Base-by-base conservation (phyloP, 1,140 invertebrate species). In the Mya arenaria region DNA sequence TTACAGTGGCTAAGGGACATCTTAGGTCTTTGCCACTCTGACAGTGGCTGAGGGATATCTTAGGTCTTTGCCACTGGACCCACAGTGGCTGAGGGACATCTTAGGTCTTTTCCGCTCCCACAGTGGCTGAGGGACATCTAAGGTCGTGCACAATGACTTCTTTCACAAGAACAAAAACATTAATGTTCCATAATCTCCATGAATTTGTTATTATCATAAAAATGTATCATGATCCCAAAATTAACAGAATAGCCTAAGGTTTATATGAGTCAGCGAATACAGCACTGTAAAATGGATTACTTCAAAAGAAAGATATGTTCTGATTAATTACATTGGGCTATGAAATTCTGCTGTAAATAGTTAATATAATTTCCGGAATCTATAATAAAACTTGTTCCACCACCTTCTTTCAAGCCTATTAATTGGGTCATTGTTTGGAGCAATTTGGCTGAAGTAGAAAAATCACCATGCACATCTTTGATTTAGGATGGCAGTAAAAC, bases 161-260 rank as follows among this genome's bases (percentile, higher is more conserved):
- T 72, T 72, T 72, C 44, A 55, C 25, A 32, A 58, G 36, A 56
- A 72, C 34, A 23, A 72, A 72, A 72, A 32, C 48, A 72, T 72
- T 72, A 17, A 23, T 39, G n/a, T 25, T 56, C 48, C 65, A 72
- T 72, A 44, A 28, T 28, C 19, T 4, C 48, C 69, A 72, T 44
- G 30, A 69, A 71, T 55, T 15, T 34, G 69, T 72, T 55, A 56
- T 58, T 72, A 72, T 72, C 69, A 72, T 72, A n/a, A 56, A 56
- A 52, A 56, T 56, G 36, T 34, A 71, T 56, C 48, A 72, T 55
- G 44, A 23, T 72, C n/a, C 34, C 30, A 15, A 56, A 55, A 72
- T 72, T 72, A 72, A 48, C 41, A 17, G n/a, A n/a, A 36, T 72
- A n/a, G 69, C 69, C 69, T 56, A 8, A 10, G 52, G 69, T 37